Conservation (phyloP, 2,113 vertebrate species). For the Eptesicus fuscus region DNA sequence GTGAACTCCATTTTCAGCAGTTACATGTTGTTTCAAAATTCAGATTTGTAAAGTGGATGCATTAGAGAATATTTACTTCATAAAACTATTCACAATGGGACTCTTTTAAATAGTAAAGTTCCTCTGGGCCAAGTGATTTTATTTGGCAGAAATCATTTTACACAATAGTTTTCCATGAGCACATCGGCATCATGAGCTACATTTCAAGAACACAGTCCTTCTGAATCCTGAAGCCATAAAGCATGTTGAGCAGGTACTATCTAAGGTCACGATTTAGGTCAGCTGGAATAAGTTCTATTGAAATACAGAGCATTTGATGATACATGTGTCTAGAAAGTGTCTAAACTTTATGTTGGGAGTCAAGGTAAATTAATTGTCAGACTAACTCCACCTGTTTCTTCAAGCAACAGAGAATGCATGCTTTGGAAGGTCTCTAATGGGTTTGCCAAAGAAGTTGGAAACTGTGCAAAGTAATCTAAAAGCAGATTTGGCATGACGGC, state of each 20-base stretch:
- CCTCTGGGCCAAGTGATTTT: constrained; percentile 24
- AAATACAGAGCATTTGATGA: not conserved
- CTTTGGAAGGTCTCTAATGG: not conserved
- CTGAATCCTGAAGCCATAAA: not conserved
- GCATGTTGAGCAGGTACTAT: not conserved
- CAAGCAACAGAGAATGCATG: not conserved
- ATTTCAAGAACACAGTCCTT: not conserved
- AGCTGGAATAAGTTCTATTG: not conserved
- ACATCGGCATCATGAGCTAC: constrained; percentile 16
- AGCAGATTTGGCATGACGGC: not conserved
- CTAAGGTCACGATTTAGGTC: not conserved
- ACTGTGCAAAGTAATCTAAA: not conserved
- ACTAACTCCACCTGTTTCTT: constrained; percentile 6
- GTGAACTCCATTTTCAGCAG: not conserved
- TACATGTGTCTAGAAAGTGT: constrained; percentile 10
- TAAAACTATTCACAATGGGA: constrained; percentile 28
- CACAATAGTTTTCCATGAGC: constrained; percentile 50
- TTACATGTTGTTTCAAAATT: constrained; percentile 16
- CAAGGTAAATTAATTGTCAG: not conserved
- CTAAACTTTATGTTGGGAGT: not conserved
- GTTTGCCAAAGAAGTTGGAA: constrained; percentile 9
- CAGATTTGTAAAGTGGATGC: constrained; percentile 13
- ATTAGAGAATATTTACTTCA: constrained; percentile 47
- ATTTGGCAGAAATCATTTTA: constrained; percentile 48
- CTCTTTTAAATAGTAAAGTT: not conserved